Evolutionary conservation across 2,797 vertebrate genomes (phyloP).

Genomic region (Buceros bicornis): DNA sequence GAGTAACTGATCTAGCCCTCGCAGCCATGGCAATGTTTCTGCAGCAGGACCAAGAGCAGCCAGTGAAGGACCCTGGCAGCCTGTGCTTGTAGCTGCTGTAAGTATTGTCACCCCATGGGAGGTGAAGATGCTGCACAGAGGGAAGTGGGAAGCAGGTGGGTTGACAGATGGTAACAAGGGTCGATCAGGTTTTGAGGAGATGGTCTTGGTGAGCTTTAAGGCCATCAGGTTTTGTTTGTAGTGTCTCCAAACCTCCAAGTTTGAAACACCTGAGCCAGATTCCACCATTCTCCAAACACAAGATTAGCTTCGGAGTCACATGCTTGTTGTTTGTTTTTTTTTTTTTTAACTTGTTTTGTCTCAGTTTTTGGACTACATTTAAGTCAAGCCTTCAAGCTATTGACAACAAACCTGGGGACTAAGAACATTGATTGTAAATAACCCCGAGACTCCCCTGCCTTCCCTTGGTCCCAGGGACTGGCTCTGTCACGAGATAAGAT

Average conservation of each 20-base stretch:
- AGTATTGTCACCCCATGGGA: background rate
- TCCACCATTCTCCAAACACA: background rate
- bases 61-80: rapidly evolving
- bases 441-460: background rate
- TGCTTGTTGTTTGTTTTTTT: background rate
- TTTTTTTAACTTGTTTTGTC: background rate
- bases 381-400: background rate
- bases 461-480: background rate
- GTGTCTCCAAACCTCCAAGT: background rate
- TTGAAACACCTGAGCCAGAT: background rate
- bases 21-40: background rate
- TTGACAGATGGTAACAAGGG: background rate
- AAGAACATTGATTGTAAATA: background rate
- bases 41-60: background rate
- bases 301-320: background rate
- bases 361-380: background rate
- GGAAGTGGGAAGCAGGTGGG: background rate
- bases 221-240: background rate
- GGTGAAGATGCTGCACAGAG: background rate
- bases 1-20: background rate
- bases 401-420: background rate
- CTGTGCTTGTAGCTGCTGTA: background rate
- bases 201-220: background rate
- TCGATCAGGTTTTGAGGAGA: background rate
- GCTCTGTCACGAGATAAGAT: background rate